Conservation (phyloP, 2,113 vertebrate genomes). For the Otolemur garnettii region DNA sequence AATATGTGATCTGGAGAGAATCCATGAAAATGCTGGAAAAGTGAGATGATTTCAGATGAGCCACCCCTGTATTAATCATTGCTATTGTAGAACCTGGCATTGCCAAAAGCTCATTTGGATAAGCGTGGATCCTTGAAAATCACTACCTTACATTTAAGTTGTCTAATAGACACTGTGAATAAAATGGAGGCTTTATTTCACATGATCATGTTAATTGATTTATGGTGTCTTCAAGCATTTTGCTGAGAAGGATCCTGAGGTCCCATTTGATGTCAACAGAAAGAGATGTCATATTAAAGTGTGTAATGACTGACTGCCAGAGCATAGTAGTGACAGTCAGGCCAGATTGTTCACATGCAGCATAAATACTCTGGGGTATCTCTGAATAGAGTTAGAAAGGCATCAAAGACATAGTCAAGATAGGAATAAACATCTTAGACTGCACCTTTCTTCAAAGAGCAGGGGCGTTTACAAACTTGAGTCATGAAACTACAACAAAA, state of each 20-base stretch:
- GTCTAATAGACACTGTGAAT: not conserved
- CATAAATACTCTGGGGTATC: not conserved
- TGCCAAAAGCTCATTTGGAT: not conserved
- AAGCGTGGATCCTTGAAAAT: not conserved
- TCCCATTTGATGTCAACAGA: slow-evolving; percentile 12
- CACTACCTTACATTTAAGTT: not conserved
- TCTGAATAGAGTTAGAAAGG: not conserved
- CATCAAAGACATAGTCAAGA: not conserved
- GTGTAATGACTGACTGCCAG: not conserved
- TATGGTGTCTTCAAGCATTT: not conserved
- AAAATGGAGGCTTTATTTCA: slow-evolving; percentile 24
- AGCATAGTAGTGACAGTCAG: not conserved
- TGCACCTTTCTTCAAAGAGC: slow-evolving; percentile 18
- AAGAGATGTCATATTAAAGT: not conserved
- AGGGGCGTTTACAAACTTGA: slow-evolving; percentile 40
- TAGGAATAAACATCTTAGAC: not conserved
- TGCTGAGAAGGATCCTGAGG: not conserved
- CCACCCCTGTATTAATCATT: not conserved
- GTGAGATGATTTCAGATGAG: not conserved
- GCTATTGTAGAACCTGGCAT: not conserved
- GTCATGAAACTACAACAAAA: slow-evolving; percentile 32
- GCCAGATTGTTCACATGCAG: not conserved
- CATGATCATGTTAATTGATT: not conserved
- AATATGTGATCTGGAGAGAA: not conserved
- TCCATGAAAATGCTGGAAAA: not conserved